Evolutionary conservation across 2,113 vertebrate species (phyloP).

Genomic region (Merops nubicus): DNA sequence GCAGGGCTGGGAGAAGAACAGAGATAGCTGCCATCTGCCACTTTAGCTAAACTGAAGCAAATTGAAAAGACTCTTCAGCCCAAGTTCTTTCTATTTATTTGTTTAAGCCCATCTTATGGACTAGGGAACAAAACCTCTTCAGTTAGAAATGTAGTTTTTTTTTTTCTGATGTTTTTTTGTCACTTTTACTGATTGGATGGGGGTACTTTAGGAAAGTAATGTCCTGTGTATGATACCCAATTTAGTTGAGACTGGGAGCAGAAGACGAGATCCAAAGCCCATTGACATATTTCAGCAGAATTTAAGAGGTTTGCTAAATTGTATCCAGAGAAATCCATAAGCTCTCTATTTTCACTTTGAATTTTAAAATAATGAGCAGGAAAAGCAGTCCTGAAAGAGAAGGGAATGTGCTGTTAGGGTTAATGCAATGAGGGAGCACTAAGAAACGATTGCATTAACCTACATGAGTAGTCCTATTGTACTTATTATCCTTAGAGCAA

Average conservation of each 20-base stretch:
- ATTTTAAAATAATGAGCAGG: not conserved
- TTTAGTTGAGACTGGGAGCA: not conserved
- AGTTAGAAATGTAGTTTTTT: not conserved
- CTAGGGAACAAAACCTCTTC: not conserved
- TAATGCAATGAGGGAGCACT: not conserved
- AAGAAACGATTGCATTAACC: not conserved
- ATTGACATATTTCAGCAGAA: not conserved
- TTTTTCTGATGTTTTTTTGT: not conserved
- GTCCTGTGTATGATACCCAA: not conserved
- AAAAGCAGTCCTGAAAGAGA: not conserved
- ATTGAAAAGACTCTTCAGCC: conserved; percentile 31
- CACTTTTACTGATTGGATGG: not conserved
- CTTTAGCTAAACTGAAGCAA: conserved; percentile 46
- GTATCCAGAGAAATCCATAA: not conserved
- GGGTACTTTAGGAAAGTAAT: not conserved
- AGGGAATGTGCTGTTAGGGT: not conserved
- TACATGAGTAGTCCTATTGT: not conserved
- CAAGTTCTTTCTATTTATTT: conserved; percentile 45
- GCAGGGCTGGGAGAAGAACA: conserved; percentile 50
- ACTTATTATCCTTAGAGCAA: not conserved
- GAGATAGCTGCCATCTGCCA: conserved; percentile 65
- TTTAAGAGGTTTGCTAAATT: not conserved
- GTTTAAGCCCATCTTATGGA: not conserved
- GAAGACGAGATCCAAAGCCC: not conserved
- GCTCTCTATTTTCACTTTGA: not conserved